Base-by-base conservation (phyloP, 2,113 vertebrate genomes). In the Dissostichus mawsoni region DNA sequence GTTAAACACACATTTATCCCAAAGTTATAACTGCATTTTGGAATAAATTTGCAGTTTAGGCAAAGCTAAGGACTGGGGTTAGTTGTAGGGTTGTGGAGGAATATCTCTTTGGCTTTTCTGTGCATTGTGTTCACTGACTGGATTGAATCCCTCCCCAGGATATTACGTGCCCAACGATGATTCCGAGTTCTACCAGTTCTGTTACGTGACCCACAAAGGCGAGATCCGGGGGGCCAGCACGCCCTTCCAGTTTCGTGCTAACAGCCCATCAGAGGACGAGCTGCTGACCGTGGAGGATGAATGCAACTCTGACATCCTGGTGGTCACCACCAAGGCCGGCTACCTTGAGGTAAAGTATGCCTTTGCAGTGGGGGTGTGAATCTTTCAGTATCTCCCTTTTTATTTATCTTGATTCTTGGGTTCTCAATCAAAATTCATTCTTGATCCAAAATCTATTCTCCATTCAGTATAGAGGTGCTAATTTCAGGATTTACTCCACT, bases 141-240 rank as follows among this genome's bases (percentile, higher is more conserved):
- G 13, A 2, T 76, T 16, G 33, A 41, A 0, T 80, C 50, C 41
- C 75, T 80, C 47, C 59, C 4, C 88, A 99, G 98, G 97, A 20
- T 99, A 99, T 86, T 99, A 99, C 50, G 96, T 99, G 70, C 98
- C 98, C 87, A 99, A 97, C 74, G 98, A 99, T 44, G 98, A 99
- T 48, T 96, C 97, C 5, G 98, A 99, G 87, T 99, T 99, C 95
- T 99, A 99, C 90, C 98, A 99, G 94, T 99, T 99, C 91, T 99
- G 98, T 88, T 99, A 99, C 0, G 98, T 99, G 82, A 99, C 98
- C 66, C 94, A 99, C 86, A 98, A 98, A 94, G 98, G 98, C 82
- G 98, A 99, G 93, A 99, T 99, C 90, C 96, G 98, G 70, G 98
- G 98, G 80, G 98, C 98, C 66, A 99, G 98, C 90, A 99, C 97